These are phyloP conservation scores for Balanococcus diminutus DNA, from an alignment of 2,888 invertebrate genomes.

Conservation along the genomic window DNA sequence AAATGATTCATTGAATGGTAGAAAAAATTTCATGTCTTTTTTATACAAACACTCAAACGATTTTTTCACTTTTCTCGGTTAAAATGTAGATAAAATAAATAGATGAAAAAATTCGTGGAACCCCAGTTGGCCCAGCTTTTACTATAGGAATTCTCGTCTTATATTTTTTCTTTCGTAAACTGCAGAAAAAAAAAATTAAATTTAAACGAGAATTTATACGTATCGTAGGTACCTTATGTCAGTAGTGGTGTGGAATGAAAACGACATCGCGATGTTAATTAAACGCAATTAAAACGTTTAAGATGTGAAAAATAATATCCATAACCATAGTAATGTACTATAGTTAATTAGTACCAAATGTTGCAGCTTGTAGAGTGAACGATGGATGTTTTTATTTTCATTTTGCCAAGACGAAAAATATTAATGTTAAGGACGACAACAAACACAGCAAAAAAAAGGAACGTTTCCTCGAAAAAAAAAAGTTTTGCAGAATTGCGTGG, in stretches of 20 bases:
- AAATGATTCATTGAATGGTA: too few species aligned
- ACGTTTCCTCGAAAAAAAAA: neutral
- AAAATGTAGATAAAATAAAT: too few species aligned
- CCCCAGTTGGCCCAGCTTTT: neutral
- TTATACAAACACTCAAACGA: too few species aligned
- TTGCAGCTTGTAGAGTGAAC: neutral
- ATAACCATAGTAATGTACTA: too few species aligned
- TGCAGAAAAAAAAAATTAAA: neutral
- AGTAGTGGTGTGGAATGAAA: neutral
- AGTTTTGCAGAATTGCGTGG: neutral
- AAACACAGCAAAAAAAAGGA: neutral
- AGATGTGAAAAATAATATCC: conserved; percentile 14
- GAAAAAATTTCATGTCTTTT: too few species aligned
- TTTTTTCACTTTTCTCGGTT: too few species aligned
- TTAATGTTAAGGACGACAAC: neutral
- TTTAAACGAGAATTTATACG: neutral
- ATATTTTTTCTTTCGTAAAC: neutral
- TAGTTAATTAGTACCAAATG: conserved; percentile 32
- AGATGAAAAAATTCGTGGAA: too few species aligned
- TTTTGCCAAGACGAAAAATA: neutral
- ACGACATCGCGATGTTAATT: neutral
- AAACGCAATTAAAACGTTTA: conserved; percentile 34
- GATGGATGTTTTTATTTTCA: neutral
- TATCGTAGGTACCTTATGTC: neutral
- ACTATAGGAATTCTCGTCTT: neutral